Conservation (phyloP, 2,797 vertebrate genomes). For the Lepilemur septentrionalis region DNA sequence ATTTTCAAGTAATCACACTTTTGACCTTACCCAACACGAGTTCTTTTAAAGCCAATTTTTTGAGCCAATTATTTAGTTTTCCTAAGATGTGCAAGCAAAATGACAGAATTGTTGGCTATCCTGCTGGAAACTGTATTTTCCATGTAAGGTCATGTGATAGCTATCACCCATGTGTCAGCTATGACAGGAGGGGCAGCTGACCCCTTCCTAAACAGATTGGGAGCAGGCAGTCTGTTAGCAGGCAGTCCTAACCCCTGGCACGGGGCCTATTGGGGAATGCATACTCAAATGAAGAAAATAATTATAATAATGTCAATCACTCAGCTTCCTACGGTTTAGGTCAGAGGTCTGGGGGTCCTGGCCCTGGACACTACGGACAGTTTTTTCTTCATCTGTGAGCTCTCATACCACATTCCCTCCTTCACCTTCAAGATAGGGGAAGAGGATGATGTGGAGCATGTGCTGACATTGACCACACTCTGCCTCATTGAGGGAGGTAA, state of each 20-base stretch:
- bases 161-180: not conserved
- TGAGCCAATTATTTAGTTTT: conserved; percentile 52
- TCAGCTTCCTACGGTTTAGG: not conserved
- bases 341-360: not conserved
- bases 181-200: not conserved
- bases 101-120: not conserved
- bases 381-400: conserved; percentile 85
- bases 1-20: conserved; percentile 71
- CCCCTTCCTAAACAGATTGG: not conserved
- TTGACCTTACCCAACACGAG: conserved; percentile 39
- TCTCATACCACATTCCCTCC: conserved; percentile 90
- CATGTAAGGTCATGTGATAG: not conserved
- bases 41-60: conserved; percentile 46
- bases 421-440: conserved; percentile 94
- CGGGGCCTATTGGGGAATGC: not conserved
- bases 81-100: conserved; percentile 40
- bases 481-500: not conserved
- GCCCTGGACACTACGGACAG: conserved; percentile 52
- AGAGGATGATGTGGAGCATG: conserved; percentile 91
- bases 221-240: not conserved
- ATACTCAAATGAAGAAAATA: conserved; percentile 30
- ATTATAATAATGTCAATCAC: not conserved
- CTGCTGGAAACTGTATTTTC: conserved; percentile 17
- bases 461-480: conserved; percentile 89
- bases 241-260: not conserved